phyloP scores from a whole-genome alignment of 2,888 invertebrate species.

The Cephus sareptanus region DNA sequence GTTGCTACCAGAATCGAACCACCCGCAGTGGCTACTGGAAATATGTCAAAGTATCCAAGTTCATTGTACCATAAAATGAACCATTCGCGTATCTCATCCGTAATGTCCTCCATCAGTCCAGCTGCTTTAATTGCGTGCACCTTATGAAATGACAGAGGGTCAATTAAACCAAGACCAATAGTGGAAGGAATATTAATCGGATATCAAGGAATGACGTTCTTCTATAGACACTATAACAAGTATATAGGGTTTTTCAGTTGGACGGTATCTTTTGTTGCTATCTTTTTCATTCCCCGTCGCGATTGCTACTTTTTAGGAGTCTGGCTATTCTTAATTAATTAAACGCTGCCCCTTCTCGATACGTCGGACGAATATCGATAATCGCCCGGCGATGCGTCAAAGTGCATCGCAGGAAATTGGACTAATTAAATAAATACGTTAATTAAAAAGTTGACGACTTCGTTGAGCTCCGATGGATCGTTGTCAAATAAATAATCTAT shows the following conservation, averaged over 20 bases:
- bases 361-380: not conserved
- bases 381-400: not conserved
- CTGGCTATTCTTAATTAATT: not conserved
- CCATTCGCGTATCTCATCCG: conserved; percentile 82
- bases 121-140: conserved; percentile 56
- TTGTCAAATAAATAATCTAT: not conserved
- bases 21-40: conserved; percentile 78
- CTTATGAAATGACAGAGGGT: not conserved
- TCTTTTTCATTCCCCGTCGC: not conserved
- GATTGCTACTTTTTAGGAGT: not conserved
- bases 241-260: not conserved
- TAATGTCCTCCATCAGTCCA: conserved; percentile 79
- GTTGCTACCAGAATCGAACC: conserved; percentile 73
- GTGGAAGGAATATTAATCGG: not conserved
- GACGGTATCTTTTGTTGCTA: not conserved
- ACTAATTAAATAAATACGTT: not conserved
- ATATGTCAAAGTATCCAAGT: conserved; percentile 75
- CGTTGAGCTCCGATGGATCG: not conserved
- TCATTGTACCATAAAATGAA: conserved; percentile 74
- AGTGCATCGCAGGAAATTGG: not conserved
- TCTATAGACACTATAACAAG: not conserved
- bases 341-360: not conserved
- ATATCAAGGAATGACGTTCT: not conserved
- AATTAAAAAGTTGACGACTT: not conserved
- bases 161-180: not conserved